Evolutionary conservation across 2,113 vertebrate species (phyloP), one percentile per base, ranked within the genome.

Genomic region (Peromyscus leucopus): DNA sequence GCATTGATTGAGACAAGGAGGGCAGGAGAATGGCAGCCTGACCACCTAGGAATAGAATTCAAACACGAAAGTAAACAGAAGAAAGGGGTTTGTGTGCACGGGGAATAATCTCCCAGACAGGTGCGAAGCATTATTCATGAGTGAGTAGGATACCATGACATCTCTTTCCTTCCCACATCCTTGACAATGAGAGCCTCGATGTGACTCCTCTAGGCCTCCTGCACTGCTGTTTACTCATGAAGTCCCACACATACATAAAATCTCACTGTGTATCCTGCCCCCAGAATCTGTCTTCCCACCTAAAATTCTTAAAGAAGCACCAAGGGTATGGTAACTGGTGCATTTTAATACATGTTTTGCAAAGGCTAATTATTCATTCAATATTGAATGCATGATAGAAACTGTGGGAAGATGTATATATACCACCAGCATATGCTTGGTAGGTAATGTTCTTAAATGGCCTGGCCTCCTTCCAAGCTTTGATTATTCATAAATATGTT

Each of bases 401-500:
- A 97, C 97, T 13, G 90, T 46, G 59, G 96, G 95, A 95, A 74
- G 97, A 97, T 93, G 95, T 91, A 96, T 98, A 96, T 83, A 90
- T 85, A 57, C 78, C 98, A 93, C 98, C 12, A 4, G 95, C 24
- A 55, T 98, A 97, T 98, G 59, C 95, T 97, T 59, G 94, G 74
- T 87, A 97, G 96, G 97, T 98, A 98, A 98, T 97, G 97, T 94
- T 97, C 91, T 96, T 98, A 99, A 98, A 98, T 92, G 97, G 90
- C 98, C 91, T 93, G 95, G 94, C 98, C 96, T 99, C 97, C 97
- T 97, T 97, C 98, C 98, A 99, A 96, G 98, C 98, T 98, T 98
- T 98, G 99, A 99, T 99, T 99, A 98, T 98, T 98, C 98, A 98
- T 99, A 99, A 98, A 98, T 99, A 98, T 98, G 96, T 98, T 97